Conservation (phyloP, 2,113 vertebrate species). For the Siphamia tubifer region DNA sequence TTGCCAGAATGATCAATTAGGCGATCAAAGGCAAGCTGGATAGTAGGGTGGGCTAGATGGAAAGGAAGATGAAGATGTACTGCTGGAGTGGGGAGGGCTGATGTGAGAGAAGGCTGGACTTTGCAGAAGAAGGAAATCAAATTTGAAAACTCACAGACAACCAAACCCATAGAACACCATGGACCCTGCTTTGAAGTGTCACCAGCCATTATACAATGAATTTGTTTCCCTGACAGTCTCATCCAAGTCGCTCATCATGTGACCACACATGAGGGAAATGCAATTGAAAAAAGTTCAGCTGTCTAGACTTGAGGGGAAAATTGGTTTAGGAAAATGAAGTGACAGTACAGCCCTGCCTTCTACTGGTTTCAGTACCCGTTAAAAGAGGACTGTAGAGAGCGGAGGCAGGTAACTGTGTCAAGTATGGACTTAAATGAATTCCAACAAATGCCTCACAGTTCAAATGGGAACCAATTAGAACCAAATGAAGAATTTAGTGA, state of each 20-base stretch:
- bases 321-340: constrained; percentile 45
- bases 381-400: background rate
- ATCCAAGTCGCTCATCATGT: constrained; percentile 14
- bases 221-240: constrained; percentile 20
- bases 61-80: background rate
- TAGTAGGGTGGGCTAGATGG: constrained; percentile 14
- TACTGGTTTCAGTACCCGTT: constrained; percentile 43
- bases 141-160: constrained; percentile 28
- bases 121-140: constrained; percentile 25
- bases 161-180: background rate
- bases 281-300: constrained; percentile 36
- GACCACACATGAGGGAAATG: constrained; percentile 26
- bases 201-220: constrained; percentile 26
- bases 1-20: constrained; percentile 57
- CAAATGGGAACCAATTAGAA: constrained; percentile 38
- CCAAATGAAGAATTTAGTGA: background rate
- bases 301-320: constrained; percentile 62
- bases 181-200: constrained; percentile 34
- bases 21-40: constrained; percentile 50
- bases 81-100: background rate
- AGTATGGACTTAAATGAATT: constrained; percentile 39
- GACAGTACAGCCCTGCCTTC: constrained; percentile 28
- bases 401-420: background rate
- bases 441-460: constrained; percentile 12
- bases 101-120: constrained; percentile 21